These are phyloP conservation scores for Microctenopoma steveboyesi DNA, from an alignment of 2,797 vertebrate genomes.

Conservation along the genomic window DNA sequence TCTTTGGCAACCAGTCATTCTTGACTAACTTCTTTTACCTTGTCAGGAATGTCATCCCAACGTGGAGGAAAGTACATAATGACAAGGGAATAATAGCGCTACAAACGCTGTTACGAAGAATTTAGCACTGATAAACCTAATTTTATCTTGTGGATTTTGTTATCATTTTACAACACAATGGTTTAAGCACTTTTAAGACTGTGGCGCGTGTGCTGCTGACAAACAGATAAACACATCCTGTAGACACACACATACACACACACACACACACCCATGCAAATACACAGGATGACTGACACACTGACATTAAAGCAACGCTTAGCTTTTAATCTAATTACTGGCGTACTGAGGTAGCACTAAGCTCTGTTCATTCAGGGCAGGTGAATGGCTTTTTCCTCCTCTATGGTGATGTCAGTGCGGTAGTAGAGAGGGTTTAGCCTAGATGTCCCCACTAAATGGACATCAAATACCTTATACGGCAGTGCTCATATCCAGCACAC, in stretches of 20 bases:
- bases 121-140: conserved; percentile 59
- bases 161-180: conserved; percentile 52
- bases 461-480: conserved; percentile 35
- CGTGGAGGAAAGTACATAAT: conserved; percentile 28
- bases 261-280: conserved; percentile 5
- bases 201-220: conserved; percentile 34
- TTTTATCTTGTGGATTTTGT: conserved; percentile 43
- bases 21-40: conserved; percentile 45
- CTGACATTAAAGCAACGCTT: conserved; percentile 54
- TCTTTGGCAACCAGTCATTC: conserved; percentile 51
- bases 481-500: conserved; percentile 1
- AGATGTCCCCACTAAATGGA: conserved; percentile 59
- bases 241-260: neutral
- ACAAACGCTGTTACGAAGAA: conserved; percentile 48
- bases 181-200: conserved; percentile 32
- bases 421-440: conserved; percentile 23
- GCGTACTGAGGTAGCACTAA: conserved; percentile 57
- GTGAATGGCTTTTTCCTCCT: conserved; percentile 47
- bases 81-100: conserved; percentile 27
- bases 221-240: conserved; percentile 18
- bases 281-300: conserved; percentile 46
- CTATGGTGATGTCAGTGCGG: conserved; percentile 49
- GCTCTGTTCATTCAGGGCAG: conserved; percentile 53
- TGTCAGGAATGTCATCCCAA: conserved; percentile 55
- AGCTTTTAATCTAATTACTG: conserved; percentile 80